Evolutionary conservation across 2,888 invertebrate species (phyloP).

Genomic region (Eupithecia exiguata): DNA sequence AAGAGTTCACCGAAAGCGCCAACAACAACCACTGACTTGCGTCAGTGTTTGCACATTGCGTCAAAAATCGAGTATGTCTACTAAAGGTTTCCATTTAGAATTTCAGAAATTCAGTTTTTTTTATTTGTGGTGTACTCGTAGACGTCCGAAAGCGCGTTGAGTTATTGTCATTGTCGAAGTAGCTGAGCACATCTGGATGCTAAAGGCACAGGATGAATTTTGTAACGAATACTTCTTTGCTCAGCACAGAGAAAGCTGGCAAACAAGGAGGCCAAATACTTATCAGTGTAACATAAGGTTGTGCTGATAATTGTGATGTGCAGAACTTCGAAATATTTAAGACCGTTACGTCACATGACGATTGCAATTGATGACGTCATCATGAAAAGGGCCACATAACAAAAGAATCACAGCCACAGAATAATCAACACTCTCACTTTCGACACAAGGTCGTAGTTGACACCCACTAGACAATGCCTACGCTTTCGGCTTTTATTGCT

Average conservation of each 20-base stretch:
- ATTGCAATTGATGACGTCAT: slow-evolving; percentile 28
- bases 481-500: slow-evolving; percentile 52
- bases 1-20: neutral
- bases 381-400: slow-evolving; percentile 52
- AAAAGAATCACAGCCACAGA: slow-evolving; percentile 53
- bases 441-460: slow-evolving; percentile 60
- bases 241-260: neutral
- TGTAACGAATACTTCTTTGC: too few species aligned
- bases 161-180: neutral
- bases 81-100: neutral
- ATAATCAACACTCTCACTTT: slow-evolving; percentile 61
- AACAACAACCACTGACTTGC: neutral
- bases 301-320: neutral
- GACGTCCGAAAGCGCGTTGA: neutral
- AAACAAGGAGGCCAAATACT: neutral
- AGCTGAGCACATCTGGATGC: too few species aligned
- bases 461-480: slow-evolving; percentile 61
- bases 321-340: neutral
- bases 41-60: neutral
- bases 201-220: too few species aligned
- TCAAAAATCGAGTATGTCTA: neutral
- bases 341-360: slow-evolving; percentile 10
- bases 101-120: neutral
- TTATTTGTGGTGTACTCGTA: neutral
- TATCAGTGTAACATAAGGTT: neutral